Evolutionary conservation across 2,888 invertebrate genomes (phyloP), one percentile per base, ranked within the genome.

Genomic region (Ypsolopha scabrella): DNA sequence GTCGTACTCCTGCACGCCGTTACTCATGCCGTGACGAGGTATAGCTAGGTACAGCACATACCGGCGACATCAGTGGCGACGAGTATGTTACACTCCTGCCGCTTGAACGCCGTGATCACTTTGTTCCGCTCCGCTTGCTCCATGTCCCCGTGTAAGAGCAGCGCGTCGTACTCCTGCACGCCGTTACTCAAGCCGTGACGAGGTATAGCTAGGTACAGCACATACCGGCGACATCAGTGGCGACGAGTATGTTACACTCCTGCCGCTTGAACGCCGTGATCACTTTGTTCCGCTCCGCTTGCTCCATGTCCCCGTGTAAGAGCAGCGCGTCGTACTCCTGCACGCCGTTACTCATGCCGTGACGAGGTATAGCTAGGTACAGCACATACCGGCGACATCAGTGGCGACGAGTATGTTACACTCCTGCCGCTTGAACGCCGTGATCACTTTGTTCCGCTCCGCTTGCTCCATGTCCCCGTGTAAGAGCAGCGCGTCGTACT

Each of bases 381-480:
- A 3, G 24, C 53, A 57, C 61, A 64, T 64, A 94, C 94, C 93
- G 53, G 95, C 95, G 14, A 96, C 95, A 74, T 96, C 96, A 0
- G 98, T 98, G 14, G 97, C 98, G 13, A 98, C 97, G 56, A 99
- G 86, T 55, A 98, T 93, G 57, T 90, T 90, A 64, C 92, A 92
- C 71, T 96, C 94, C 69, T 95, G 94, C 62, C 94, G 93, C 70
- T 98, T 97, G 78, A 99, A 99, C 34, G 94, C 90, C 1, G 93
- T 94, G 60, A 99, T 98, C n/a, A 98, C 97, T 74, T 97, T 95
- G 78, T 99, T 99, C 66, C 99, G 90, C 75, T 99, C 99, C 0
- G 92, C 92, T 73, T 99, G 99, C 66, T 97, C 96, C 95, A 99
- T 97, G 70, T 99, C 99, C 52, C 99, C 99, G 76, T 99, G 99